Evolutionary conservation across 2,113 vertebrate genomes (phyloP).

Genomic region (Natator depressus): DNA sequence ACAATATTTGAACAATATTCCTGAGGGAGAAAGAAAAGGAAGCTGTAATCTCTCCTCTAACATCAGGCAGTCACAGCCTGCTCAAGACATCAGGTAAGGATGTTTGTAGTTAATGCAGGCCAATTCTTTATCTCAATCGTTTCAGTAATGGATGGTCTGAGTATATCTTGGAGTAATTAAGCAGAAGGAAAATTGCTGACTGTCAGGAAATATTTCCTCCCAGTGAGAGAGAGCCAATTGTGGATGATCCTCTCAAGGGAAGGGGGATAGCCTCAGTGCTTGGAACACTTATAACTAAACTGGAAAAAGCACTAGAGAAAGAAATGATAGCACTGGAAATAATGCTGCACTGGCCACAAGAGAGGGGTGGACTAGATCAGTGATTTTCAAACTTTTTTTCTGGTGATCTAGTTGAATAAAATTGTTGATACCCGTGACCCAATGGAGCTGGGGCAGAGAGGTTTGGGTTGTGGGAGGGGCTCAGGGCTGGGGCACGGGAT

Average conservation of each 20-base stretch:
- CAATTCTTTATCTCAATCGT: rapidly evolving
- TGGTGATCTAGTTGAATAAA: no score
- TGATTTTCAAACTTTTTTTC: no score
- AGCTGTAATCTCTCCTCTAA: not conserved
- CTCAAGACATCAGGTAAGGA: not conserved
- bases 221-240: not conserved
- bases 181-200: slow-evolving; percentile 25
- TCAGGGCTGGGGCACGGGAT: no score
- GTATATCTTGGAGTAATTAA: not conserved
- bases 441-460: no score
- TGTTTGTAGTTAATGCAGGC: not conserved
- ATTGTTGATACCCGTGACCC: no score
- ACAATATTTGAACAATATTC: not conserved
- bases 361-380: not conserved
- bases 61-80: not conserved
- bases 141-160: not conserved
- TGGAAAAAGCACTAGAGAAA: not conserved
- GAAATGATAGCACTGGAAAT: not conserved
- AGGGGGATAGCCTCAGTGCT: not conserved
- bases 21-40: not conserved
- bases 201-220: slow-evolving; percentile 6
- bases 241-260: not conserved
- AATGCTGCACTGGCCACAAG: not conserved
- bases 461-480: no score
- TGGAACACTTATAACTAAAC: slow-evolving; percentile 30